Conservation (phyloP, 1,140 invertebrate species). For the Pseudomyrmex flavicornis region DNA sequence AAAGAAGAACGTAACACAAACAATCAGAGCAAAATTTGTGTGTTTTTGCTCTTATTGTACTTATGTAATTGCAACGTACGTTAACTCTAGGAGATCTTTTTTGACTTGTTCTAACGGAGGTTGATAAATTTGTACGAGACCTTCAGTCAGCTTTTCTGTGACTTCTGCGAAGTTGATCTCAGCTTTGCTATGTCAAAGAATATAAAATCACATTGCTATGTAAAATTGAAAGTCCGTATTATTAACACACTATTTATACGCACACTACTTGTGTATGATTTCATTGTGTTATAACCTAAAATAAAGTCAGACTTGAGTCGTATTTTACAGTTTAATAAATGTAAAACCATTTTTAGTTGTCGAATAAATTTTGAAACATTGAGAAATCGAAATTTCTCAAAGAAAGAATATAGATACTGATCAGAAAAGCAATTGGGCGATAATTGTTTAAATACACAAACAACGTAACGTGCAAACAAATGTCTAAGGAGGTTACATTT, state of each 20-base stretch:
- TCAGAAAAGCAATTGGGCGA: too few species aligned
- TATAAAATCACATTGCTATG: slow-evolving; percentile 19
- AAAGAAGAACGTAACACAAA: slow-evolving; percentile 43
- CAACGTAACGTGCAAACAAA: neutral
- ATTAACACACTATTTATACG: neutral
- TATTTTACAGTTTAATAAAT: slow-evolving; percentile 9
- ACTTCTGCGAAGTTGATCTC: slow-evolving; percentile 74
- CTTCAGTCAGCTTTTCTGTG: slow-evolving; percentile 76
- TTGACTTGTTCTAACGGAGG: slow-evolving; percentile 78
- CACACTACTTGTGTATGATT: too few species aligned
- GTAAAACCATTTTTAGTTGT: neutral
- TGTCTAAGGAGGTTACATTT: slow-evolving; percentile 72
- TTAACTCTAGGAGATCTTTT: slow-evolving; percentile 81
- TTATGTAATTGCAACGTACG: slow-evolving; percentile 72
- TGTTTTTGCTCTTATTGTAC: neutral
- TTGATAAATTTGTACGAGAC: slow-evolving; percentile 79
- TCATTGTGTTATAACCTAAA: neutral
- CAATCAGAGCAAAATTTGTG: neutral
- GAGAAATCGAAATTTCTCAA: too few species aligned
- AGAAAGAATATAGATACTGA: too few species aligned
- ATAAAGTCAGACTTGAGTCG: too few species aligned
- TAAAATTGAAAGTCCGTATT: slow-evolving; percentile 3
- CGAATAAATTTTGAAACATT: neutral
- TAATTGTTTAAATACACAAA: neutral
- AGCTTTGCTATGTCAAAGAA: slow-evolving; percentile 66